Evolutionary conservation across 2,888 invertebrate genomes (phyloP).

Genomic region (Xanthia icteritia): DNA sequence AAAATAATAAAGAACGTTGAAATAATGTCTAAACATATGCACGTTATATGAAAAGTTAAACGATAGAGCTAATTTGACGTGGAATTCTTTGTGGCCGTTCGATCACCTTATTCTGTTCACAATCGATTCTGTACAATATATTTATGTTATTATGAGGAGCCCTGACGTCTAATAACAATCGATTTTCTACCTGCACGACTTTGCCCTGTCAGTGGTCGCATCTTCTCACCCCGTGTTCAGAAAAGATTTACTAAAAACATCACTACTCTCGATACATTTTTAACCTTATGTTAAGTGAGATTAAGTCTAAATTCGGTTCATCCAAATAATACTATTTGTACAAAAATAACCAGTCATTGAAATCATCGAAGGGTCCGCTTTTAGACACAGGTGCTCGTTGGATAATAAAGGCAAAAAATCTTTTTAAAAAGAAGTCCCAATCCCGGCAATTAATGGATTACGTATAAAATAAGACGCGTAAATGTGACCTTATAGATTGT

Average conservation of each 20-base stretch:
- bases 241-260: slow-evolving; percentile 76
- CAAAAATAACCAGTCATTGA: slow-evolving; percentile 86
- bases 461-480: slow-evolving; percentile 80
- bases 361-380: slow-evolving; percentile 79
- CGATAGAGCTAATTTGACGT: slow-evolving; percentile 74
- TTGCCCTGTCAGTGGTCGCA: slow-evolving; percentile 79
- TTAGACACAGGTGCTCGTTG: slow-evolving; percentile 84
- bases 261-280: slow-evolving; percentile 14
- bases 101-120: slow-evolving; percentile 64
- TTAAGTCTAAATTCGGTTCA: slow-evolving; percentile 56
- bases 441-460: slow-evolving; percentile 86
- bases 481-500: slow-evolving; percentile 71
- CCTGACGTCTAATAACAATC: slow-evolving; percentile 82
- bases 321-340: slow-evolving; percentile 70
- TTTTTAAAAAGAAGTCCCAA: slow-evolving; percentile 74
- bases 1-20: neutral
- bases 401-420: slow-evolving; percentile 73
- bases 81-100: slow-evolving; percentile 68
- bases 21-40: slow-evolving; percentile 49
- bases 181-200: slow-evolving; percentile 86
- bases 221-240: slow-evolving; percentile 80
- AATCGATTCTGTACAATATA: slow-evolving; percentile 73
- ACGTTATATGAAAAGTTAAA: slow-evolving; percentile 58
- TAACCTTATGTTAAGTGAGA: fast-evolving
- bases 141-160: slow-evolving; percentile 76